phyloP scores from a whole-genome alignment of 2,797 vertebrate species.

The Phyllotis vaccarum region DNA sequence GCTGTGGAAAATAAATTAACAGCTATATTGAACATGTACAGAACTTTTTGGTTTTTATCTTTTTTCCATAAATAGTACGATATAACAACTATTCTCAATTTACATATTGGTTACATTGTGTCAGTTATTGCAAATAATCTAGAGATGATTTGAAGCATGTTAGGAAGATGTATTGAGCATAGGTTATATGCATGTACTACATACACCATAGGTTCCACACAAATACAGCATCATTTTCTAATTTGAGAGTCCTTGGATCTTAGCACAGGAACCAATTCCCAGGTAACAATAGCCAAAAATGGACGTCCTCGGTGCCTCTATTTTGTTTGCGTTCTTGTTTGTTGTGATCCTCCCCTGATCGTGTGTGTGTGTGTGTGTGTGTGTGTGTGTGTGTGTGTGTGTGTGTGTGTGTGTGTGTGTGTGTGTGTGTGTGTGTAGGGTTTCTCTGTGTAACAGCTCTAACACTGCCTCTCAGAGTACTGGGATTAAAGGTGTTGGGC shows the following conservation, averaged over 20 bases:
- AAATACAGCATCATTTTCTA: background rate
- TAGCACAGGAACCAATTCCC: background rate
- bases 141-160: background rate
- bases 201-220: background rate
- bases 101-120: background rate
- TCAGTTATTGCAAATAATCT: background rate
- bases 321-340: conserved; percentile 33
- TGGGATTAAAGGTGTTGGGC: background rate
- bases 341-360: background rate
- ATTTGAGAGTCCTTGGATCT: background rate
- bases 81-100: background rate
- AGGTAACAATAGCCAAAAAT: background rate
- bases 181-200: background rate
- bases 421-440: no score
- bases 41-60: background rate
- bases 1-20: background rate
- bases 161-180: background rate
- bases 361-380: no score
- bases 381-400: no score
- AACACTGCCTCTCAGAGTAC: background rate
- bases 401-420: no score
- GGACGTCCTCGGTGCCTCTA: background rate
- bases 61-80: background rate
- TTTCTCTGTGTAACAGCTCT: background rate
- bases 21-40: background rate